These are phyloP conservation scores for Caenorhabditis sp. DNA, from an alignment of 2,888 invertebrate genomes.

Conservation along the genomic window DNA sequence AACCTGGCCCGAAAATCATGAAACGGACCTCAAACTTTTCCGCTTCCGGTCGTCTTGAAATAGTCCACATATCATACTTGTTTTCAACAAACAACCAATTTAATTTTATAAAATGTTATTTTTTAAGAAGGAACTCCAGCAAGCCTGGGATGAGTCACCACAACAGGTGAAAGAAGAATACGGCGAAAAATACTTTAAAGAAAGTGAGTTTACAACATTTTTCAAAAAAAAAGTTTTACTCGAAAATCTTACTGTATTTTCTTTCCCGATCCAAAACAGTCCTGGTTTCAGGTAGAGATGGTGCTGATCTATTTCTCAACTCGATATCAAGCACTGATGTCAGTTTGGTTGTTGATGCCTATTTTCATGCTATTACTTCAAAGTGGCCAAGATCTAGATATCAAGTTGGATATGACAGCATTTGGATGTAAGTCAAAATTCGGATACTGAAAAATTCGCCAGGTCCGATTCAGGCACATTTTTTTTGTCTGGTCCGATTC, in stretches of 20 bases:
- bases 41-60: no score
- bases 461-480: no score
- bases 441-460: not conserved
- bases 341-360: conserved; percentile 56
- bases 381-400: conserved; percentile 54
- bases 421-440: conserved; percentile 27
- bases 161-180: conserved; percentile 38
- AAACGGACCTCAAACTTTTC: no score
- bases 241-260: no score
- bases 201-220: conserved; percentile 18
- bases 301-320: conserved; percentile 29
- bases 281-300: conserved; percentile 36
- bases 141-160: conserved; percentile 40
- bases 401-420: conserved; percentile 56
- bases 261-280: no score
- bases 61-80: no score
- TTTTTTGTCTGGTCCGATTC: no score
- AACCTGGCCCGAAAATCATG: no score
- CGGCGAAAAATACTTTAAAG: conserved; percentile 41
- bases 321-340: conserved; percentile 35
- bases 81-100: no score
- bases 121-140: conserved; percentile 25
- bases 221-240: no score
- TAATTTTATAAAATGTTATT: no score
- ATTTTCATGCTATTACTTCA: conserved; percentile 65